Evolutionary conservation across 2,888 invertebrate species (phyloP).

Genomic region (Ligdia adustata): DNA sequence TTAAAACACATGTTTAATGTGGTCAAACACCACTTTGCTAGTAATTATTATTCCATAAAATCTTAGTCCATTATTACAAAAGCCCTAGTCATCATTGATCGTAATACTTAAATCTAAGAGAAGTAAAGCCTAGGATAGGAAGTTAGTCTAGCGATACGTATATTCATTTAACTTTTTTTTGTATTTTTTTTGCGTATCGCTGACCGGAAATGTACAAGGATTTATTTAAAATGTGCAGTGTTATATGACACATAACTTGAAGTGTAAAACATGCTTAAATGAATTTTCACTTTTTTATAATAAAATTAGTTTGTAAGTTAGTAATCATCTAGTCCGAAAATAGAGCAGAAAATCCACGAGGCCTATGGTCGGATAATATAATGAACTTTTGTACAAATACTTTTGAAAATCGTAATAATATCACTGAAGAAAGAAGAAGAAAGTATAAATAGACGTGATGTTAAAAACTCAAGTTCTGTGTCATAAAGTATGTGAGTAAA

Average conservation of each 20-base stretch:
- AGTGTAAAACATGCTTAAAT: background rate
- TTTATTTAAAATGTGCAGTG: background rate
- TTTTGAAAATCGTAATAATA: no score
- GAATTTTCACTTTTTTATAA: no score
- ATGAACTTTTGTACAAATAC: no score
- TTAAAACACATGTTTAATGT: slow-evolving; percentile 4
- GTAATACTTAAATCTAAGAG: slow-evolving; percentile 7
- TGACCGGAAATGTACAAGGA: slow-evolving; percentile 2
- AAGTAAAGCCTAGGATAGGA: slow-evolving; percentile 7
- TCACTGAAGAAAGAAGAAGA: no score
- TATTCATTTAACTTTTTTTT: slow-evolving; percentile 1
- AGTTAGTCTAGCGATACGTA: slow-evolving; percentile 2
- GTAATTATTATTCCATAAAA: background rate
- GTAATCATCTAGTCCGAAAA: no score
- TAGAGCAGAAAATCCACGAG: no score
- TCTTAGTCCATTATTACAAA: background rate
- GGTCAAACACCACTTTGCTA: slow-evolving; percentile 2
- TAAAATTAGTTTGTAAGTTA: no score
- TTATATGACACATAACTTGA: background rate
- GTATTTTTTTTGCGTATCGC: slow-evolving; percentile 7
- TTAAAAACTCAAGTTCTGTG: background rate
- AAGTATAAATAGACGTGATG: no score
- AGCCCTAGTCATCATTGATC: slow-evolving; percentile 1
- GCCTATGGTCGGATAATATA: no score
- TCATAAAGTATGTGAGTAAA: background rate